Conservation (phyloP, 2,888 invertebrate genomes). For the Drosophila nr. medialis region DNA sequence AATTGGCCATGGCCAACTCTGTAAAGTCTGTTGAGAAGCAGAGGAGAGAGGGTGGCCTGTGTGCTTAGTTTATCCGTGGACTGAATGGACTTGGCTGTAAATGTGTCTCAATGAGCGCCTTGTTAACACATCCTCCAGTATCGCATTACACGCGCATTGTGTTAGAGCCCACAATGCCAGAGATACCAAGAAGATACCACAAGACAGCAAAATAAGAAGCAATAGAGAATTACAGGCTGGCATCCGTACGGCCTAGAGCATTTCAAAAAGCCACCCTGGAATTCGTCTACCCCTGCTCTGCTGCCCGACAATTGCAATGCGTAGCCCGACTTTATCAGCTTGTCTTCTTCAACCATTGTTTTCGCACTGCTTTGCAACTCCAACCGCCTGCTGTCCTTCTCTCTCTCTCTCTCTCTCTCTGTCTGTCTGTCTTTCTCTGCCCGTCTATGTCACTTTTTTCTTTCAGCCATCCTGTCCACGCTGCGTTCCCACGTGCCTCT, state of each 20-base stretch:
- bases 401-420: background rate
- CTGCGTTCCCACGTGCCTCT: background rate
- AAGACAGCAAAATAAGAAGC: conserved; percentile 46
- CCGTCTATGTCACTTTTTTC: background rate
- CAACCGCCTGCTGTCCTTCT: background rate
- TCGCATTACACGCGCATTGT: conserved; percentile 37
- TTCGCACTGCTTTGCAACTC: background rate
- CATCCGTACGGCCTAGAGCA: conserved; percentile 29
- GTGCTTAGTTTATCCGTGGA: conserved; percentile 19
- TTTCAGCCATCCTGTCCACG: background rate
- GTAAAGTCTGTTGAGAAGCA: background rate
- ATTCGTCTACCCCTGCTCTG: background rate
- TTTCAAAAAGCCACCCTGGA: background rate
- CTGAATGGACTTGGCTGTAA: conserved; percentile 14
- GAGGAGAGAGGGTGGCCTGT: background rate
- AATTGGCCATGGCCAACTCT: conserved; percentile 31
- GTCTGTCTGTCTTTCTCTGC: background rate
- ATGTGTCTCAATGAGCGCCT: conserved; percentile 73
- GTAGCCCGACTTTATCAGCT: conserved; percentile 24
- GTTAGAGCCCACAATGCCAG: conserved; percentile 19
- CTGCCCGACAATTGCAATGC: conserved; percentile 4
- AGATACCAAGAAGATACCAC: conserved; percentile 44
- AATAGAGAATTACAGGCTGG: conserved; percentile 54
- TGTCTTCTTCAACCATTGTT: conserved; percentile 1
- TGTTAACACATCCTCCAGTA: conserved; percentile 67